Evolutionary conservation across 2,113 vertebrate genomes (phyloP).

Genomic region (Peucedramus taeniatus): DNA sequence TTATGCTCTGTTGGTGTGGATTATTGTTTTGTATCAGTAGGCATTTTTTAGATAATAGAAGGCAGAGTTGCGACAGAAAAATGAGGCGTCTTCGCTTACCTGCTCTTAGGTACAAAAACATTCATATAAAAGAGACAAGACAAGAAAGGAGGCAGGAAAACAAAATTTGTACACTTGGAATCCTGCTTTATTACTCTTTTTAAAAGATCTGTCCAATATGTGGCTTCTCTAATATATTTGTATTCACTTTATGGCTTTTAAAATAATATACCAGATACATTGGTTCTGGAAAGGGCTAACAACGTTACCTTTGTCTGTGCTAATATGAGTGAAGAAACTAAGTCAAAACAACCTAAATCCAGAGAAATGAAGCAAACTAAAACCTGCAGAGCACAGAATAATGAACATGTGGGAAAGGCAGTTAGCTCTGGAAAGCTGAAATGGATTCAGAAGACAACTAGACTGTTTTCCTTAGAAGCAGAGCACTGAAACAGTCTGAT

Average conservation of each 20-base stretch:
- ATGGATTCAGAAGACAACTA: not conserved
- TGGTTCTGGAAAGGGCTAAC: not conserved
- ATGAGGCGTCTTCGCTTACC: rapidly evolving
- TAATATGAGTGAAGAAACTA: not conserved
- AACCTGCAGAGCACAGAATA: not conserved
- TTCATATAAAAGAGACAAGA: not conserved
- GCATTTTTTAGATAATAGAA: not conserved
- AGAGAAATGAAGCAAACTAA: not conserved
- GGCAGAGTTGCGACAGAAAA: not conserved
- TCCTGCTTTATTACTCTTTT: not conserved
- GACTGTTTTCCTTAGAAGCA: not conserved
- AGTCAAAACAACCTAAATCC: not conserved
- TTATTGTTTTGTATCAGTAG: not conserved
- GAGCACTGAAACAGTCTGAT: not conserved
- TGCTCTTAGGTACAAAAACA: not conserved
- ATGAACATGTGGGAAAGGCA: not conserved
- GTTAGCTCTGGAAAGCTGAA: not conserved
- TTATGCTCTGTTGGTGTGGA: not conserved
- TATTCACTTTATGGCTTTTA: not conserved
- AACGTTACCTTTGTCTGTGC: not conserved
- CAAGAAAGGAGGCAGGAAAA: not conserved
- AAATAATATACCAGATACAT: not conserved
- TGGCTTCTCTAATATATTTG: not conserved
- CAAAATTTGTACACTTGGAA: not conserved
- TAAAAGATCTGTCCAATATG: not conserved